These are phyloP conservation scores for Ascaphus truei DNA, from an alignment of 2,113 vertebrate species.

Conservation along the genomic window DNA sequence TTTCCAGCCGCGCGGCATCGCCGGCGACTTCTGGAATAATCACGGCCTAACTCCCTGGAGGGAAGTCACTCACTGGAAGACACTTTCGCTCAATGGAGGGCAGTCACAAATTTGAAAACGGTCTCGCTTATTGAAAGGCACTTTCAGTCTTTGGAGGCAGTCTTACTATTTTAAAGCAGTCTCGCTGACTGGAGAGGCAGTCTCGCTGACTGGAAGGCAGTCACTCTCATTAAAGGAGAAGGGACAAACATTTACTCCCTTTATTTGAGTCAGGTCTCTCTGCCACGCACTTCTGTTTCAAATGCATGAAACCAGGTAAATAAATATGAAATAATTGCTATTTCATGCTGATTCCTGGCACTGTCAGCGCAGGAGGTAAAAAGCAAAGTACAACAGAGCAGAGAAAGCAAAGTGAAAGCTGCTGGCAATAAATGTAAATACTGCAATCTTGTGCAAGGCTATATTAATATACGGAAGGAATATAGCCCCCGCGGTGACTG, in stretches of 20 bases:
- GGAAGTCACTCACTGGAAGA: not conserved
- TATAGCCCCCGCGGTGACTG: not conserved
- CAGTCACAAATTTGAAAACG: too few species aligned
- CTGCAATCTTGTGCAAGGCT: not conserved
- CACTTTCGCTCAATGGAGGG: not conserved
- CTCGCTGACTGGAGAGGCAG: too few species aligned
- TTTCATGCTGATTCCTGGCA: constrained; percentile 13
- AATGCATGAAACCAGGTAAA: constrained; percentile 18
- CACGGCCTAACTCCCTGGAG: not conserved
- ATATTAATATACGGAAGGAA: not conserved
- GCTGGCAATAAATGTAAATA: not conserved
- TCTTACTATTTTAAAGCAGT: not conserved
- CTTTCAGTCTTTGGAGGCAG: not conserved
- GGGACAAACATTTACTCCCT: too few species aligned
- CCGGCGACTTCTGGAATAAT: too few species aligned
- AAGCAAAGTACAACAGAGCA: not conserved
- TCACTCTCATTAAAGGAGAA: too few species aligned
- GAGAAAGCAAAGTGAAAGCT: not conserved
- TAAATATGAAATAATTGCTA: constrained; percentile 22
- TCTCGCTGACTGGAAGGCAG: too few species aligned
- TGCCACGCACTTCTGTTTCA: not conserved
- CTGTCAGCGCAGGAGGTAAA: not conserved
- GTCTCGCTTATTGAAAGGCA: not conserved
- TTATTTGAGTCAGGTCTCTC: too few species aligned
- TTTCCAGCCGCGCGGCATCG: too few species aligned